Base-by-base conservation (phyloP, 2,797 vertebrate species). In the Enteromius afrohamiltoni region DNA sequence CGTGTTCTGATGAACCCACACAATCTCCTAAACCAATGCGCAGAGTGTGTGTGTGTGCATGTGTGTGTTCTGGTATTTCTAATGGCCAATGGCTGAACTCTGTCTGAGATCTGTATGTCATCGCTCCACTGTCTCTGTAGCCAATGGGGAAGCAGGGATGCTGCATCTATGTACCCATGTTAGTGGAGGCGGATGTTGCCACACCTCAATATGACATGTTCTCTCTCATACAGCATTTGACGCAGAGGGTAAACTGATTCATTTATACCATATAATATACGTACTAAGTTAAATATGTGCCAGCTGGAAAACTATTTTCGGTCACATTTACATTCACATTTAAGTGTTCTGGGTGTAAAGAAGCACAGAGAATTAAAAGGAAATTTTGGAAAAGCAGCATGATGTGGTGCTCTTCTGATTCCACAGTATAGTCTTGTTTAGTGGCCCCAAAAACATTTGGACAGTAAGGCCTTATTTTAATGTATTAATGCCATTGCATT, bases 61-160 rank as follows among this genome's bases (percentile, higher is more conserved):
- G 58, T 26, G 40, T 34, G 17, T 70, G 23, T 70, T 26, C 60
- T 67, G n/a, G 5, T 67, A 34, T 49, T 79, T 70, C 79, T 75
- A 9, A 29, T 83, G 85, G 71, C 93, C 93, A 93, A 94, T 93
- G 90, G 87, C 79, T 23, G n/a, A 55, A 2, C 84, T 78, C 68
- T 83, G 76, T 87, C 67, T 79, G 77, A 85, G 86, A 88, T 89
- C 85, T 88, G n/a, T 87, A 85, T 92, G 88, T 88, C 91, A 92
- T 93, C 90, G 87, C 92, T 93, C 93, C 92, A 93, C 92, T 87
- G 80, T 87, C 88, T 74, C 75, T 51, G 86, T 89, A 89, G 88
- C 93, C 93, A 93, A 93, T 94, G 88, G 10, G 80, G 62, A 86
- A 40, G 88, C 9, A 85, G 86, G 17, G 88, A 88, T 85, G 80